Conservation (phyloP, 2,797 vertebrate species). For the Coreius guichenoti region DNA sequence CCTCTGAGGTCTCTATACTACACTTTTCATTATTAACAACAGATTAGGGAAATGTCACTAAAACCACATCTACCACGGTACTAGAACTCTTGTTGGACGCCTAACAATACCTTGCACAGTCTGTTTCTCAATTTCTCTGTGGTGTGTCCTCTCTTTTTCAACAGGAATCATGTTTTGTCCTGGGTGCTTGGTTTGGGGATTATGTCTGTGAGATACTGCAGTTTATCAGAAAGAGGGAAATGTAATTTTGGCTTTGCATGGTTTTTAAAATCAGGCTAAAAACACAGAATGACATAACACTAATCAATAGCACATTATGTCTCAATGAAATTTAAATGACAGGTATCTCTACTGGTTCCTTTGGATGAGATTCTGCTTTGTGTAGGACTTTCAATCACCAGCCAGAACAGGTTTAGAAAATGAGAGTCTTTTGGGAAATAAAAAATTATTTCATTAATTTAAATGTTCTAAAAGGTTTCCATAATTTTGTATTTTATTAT, state of each 20-base stretch:
- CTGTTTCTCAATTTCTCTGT: conserved; percentile 13
- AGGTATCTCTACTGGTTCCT: conserved; percentile 3
- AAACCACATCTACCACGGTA: background rate
- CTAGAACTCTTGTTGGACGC: background rate
- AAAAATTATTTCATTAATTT: background rate
- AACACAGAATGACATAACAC: background rate
- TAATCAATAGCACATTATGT: background rate
- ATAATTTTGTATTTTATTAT: no score
- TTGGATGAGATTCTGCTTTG: background rate
- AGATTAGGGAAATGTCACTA: conserved; percentile 10
- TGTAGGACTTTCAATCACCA: background rate
- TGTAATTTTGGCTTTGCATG: background rate
- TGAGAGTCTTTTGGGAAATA: background rate
- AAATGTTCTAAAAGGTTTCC: no score
- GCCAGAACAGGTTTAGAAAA: background rate
- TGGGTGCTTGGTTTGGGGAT: background rate
- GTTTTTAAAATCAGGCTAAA: background rate
- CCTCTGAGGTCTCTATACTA: background rate
- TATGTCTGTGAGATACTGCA: background rate
- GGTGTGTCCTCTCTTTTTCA: conserved; percentile 15
- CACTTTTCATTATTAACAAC: background rate
- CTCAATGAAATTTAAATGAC: background rate
- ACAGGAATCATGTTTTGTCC: background rate
- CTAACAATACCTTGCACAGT: background rate
- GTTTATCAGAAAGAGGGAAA: conserved; percentile 7